Base-by-base conservation (phyloP, 2,888 invertebrate genomes). In the Zaprionus bogoriensis region DNA sequence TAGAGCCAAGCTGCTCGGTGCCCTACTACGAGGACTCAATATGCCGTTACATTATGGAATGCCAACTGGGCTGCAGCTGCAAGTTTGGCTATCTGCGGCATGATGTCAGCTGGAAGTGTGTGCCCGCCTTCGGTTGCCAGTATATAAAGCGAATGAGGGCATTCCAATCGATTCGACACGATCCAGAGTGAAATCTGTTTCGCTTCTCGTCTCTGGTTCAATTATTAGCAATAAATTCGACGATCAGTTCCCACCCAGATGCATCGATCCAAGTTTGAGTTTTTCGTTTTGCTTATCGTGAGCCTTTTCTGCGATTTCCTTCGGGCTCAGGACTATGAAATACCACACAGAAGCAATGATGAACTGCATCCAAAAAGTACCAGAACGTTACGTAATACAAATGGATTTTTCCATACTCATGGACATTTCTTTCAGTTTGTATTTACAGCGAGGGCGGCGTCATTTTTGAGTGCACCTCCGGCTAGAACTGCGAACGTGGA, bases 41-140 rank as follows among this genome's bases (percentile, higher is more conserved):
- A 74, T 20, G 2, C 0, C n/a, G 54, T 48, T 22, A 5, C 5
- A 1, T 1, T 0, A 84, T 70, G 27, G 14, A 30, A 30, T 82
- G 77, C 28, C 12, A 25, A 0, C 44, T 84, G 42, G 77, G 68
- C 22, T 81, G 77, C 28, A 51, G 47, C 38, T 78, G 84, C 54
- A 62, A 53, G 14, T 60, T 20, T 5, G 78, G 67, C 14, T 66
- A 55, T 41, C 20, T 71, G 14, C 74, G 76, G 2, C 4, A 59
- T 9, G 83, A 72, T 54, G 0, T 4, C 2, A 50, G 46, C n/a
- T 25, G 36, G 0, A 30, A 20, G 4, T 81, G 76, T 60, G 46
- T 76, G 17, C 25, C 36, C 1, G 14, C 9, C 4, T 4, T 73
- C 64, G 48, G 53, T 30, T 52, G 17, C 32, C 14, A 19, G 22